These are phyloP conservation scores for Rhinoptilus africanus DNA, from an alignment of 2,113 vertebrate genomes.

Conservation along the genomic window DNA sequence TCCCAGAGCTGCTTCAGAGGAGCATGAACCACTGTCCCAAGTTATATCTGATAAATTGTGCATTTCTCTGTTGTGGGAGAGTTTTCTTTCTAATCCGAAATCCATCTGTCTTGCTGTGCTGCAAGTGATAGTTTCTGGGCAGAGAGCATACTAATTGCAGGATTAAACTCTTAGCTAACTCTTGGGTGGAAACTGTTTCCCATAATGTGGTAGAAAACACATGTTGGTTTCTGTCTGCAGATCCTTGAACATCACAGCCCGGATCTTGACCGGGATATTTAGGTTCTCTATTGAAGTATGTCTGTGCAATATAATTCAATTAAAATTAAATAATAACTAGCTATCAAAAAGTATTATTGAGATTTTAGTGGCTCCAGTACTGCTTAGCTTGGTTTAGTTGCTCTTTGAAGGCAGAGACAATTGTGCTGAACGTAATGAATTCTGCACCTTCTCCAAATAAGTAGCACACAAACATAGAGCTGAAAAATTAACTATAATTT, in stretches of 20 bases:
- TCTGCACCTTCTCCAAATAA: neutral
- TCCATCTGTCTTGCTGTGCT: conserved; percentile 41
- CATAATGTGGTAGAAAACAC: conserved; percentile 50
- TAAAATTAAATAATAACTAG: conserved; percentile 48
- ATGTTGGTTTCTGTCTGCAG: conserved; percentile 25
- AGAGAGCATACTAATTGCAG: conserved; percentile 56
- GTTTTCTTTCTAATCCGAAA: conserved; percentile 29
- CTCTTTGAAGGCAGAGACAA: conserved; percentile 22
- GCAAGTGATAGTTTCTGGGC: conserved; percentile 56
- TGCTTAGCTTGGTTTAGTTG: neutral
- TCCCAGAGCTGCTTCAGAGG: conserved; percentile 15
- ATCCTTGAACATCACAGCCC: neutral
- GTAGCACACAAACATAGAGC: neutral
- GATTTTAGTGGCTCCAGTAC: conserved; percentile 36
- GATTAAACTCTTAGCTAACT: conserved; percentile 61
- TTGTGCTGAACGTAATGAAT: neutral
- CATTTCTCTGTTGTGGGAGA: conserved; percentile 9
- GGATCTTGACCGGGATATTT: neutral
- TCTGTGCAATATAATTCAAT: neutral
- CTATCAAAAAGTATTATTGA: conserved; percentile 7
- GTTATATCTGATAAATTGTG: conserved; percentile 11
- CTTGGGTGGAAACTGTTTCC: conserved; percentile 58
- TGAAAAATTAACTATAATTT: neutral
- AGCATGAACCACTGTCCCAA: neutral
- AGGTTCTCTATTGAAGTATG: neutral